Base-by-base conservation (phyloP, 2,113 vertebrate species). In the Apeltes quadracus region DNA sequence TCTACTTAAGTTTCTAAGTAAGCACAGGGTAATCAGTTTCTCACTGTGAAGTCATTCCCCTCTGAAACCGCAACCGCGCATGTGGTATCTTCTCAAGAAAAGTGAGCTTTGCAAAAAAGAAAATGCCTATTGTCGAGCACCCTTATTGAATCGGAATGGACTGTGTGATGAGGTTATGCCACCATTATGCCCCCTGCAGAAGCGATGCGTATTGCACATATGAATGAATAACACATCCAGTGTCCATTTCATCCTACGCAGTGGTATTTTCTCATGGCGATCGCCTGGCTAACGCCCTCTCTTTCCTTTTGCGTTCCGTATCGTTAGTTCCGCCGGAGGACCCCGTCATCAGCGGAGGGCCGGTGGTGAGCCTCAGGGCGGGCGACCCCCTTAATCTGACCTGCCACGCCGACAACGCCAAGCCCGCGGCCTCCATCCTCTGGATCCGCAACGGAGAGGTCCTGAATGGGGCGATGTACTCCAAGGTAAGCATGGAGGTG, bases 381-480 rank as follows among this genome's bases (percentile, higher is more conserved):
- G 98, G 97, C 3, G 96, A 99, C 78, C 95, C 95, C 4, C 95
- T 99, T 81, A 99, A 99, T 91, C 89, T 99, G 84, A 99, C 97
- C 55, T 99, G 98, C 89, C 97, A 97, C 0, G 97, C 98, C 0
- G 95, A 98, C 92, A 98, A 98, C 0, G 97, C 97, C 91, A 99
- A 99, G 81, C 98, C 98, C 0, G 96, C 96, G 0, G 98, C 98
- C 36, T 96, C 96, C 56, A 99, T 99, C 91, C 93, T 97, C 90
- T 99, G 98, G 98, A 93, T 98, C 84, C 73, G 96, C 46, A 96
- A 95, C 36, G 96, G 96, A 78, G 96, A 98, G 76, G 96, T 98
- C 80, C 94, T 99, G 72, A 97, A 96, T 0, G 97, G 97, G 76
- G 97, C 97, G 87, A 97, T 96, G 87, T 98, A 98, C 91, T 96